Evolutionary conservation across 2,113 vertebrate species (phyloP).

Genomic region (Oxyura jamaicensis): DNA sequence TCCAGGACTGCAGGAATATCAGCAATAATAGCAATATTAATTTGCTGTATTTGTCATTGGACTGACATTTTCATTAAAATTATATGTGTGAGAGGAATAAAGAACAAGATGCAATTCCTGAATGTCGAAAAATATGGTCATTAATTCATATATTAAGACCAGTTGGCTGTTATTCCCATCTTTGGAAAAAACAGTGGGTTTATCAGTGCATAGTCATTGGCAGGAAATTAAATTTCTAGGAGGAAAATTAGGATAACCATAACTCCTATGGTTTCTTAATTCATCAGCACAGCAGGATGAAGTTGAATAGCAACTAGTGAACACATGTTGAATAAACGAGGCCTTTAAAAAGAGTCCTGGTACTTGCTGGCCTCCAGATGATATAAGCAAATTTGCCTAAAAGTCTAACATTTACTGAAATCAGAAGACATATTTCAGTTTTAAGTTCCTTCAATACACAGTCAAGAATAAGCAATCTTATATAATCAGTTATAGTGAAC

Average conservation of each 20-base stretch:
- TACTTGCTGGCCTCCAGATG: neutral
- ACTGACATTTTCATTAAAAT: neutral
- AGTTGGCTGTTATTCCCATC: neutral
- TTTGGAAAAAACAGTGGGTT: neutral
- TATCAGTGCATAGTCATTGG: neutral
- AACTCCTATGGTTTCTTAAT: neutral
- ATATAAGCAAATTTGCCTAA: neutral
- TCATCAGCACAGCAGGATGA: slow-evolving; percentile 10
- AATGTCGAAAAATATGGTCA: neutral
- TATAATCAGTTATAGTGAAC: neutral
- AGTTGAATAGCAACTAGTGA: neutral
- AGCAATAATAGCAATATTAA: neutral
- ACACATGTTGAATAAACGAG: neutral
- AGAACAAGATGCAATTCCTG: neutral
- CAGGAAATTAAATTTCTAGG: slow-evolving; percentile 11
- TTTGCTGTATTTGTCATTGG: neutral
- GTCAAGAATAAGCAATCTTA: neutral
- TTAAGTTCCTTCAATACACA: neutral
- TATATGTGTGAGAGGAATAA: neutral
- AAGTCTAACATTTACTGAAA: neutral
- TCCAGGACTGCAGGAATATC: neutral
- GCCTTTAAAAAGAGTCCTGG: neutral
- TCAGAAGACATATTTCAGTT: neutral
- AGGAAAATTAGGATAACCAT: slow-evolving; percentile 14
- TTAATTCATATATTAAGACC: neutral